Evolutionary conservation across 2,113 vertebrate species (phyloP).

Genomic region (Euleptes europaea): DNA sequence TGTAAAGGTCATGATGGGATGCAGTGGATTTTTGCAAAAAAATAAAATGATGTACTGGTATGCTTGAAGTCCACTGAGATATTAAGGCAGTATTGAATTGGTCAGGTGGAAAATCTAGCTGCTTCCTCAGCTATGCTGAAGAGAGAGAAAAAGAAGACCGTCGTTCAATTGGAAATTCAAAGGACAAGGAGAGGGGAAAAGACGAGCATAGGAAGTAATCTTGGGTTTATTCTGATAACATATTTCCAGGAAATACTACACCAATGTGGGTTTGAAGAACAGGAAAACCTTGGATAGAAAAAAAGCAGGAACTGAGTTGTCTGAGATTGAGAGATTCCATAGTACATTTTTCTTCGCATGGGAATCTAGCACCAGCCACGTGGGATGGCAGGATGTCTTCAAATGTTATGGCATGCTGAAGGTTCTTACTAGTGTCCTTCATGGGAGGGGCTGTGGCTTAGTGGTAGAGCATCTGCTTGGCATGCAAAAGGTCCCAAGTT

Average conservation of each 20-base stretch:
- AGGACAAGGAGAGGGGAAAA: slow-evolving; percentile 15
- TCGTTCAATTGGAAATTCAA: slow-evolving; percentile 14
- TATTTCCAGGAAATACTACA: slow-evolving; percentile 1
- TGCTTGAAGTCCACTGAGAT: background rate
- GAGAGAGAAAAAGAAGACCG: background rate
- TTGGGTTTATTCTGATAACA: slow-evolving; percentile 3
- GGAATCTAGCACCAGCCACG: background rate
- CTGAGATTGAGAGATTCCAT: background rate
- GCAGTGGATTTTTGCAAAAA: slow-evolving; percentile 3
- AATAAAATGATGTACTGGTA: background rate
- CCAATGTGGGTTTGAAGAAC: background rate
- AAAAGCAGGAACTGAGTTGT: background rate
- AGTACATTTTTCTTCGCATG: background rate
- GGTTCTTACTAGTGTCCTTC: no score
- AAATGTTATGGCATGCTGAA: no score
- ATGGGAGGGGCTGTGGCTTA: no score
- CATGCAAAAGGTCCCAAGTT: no score
- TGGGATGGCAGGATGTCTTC: no score
- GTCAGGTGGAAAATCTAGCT: slow-evolving; percentile 34
- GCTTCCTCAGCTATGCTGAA: slow-evolving; percentile 23
- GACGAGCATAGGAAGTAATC: slow-evolving; percentile 13
- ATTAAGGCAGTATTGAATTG: slow-evolving; percentile 27
- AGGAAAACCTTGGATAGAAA: background rate
- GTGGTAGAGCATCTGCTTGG: no score
- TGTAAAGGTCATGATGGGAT: slow-evolving; percentile 25